Evolutionary conservation across 2,888 invertebrate species (phyloP).

Genomic region (Entomobrya multifasciata): DNA sequence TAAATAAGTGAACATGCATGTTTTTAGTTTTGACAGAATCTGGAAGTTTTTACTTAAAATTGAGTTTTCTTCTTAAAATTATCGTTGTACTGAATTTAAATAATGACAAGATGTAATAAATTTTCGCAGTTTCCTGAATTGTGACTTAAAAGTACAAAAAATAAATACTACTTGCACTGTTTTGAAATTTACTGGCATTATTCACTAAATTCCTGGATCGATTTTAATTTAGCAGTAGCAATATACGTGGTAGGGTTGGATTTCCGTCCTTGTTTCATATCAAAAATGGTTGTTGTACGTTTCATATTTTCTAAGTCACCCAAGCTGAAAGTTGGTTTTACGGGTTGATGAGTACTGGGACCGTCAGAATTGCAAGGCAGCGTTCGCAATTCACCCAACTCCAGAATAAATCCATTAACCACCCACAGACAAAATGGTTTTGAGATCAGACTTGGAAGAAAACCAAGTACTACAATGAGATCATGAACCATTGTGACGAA

Average conservation of each 20-base stretch:
- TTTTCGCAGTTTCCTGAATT: too few relatives aligned
- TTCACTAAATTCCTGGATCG: constrained; percentile 61
- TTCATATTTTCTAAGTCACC: constrained; percentile 50
- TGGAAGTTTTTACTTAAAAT: too few relatives aligned
- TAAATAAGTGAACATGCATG: background rate
- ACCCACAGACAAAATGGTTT: constrained; percentile 71
- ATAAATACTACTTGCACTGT: background rate
- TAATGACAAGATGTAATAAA: too few relatives aligned
- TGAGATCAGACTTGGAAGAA: constrained; percentile 65
- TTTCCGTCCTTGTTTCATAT: constrained; percentile 21
- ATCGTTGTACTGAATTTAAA: too few relatives aligned
- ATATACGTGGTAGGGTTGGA: too few relatives aligned
- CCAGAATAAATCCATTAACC: constrained; percentile 63
- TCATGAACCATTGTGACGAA: constrained; percentile 63
- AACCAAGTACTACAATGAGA: constrained; percentile 59
- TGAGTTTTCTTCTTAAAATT: too few relatives aligned
- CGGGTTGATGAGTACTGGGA: constrained; percentile 47
- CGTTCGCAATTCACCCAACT: constrained; percentile 46
- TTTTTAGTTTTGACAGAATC: too few relatives aligned
- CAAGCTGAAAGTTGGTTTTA: constrained; percentile 63
- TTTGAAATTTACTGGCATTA: constrained; percentile 4
- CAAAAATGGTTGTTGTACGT: constrained; percentile 57
- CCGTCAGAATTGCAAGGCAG: constrained; percentile 33
- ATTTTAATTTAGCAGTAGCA: constrained; percentile 44
- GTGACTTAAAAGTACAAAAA: constrained; percentile 12